Evolutionary conservation across 2,113 vertebrate genomes (phyloP), one percentile per base, ranked within the genome.

Genomic region (Cisticola juncidis): DNA sequence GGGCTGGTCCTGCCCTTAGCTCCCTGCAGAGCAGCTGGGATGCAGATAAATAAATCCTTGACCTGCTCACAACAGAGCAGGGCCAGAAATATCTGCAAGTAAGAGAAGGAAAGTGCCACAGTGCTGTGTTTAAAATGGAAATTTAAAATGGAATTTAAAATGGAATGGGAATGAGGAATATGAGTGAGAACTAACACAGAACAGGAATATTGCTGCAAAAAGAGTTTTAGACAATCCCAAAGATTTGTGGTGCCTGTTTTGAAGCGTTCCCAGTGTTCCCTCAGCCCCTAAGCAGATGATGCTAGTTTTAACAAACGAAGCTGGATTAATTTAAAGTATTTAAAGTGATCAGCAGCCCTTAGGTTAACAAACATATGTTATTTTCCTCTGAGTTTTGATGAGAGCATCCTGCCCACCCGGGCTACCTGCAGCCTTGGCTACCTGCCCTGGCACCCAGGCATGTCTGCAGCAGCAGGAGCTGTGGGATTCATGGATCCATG

Each of bases 301-400:
- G 93, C 91, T 94, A 95, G 96, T 97, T 98, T 97, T 97, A 95
- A 97, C 95, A 97, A 97, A 96, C 19, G 92, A 95, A 96, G 86
- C 92, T 96, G 96, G 97, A 97, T 97, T 97, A 95, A 97, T 92
- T 93, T 91, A 53, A 95, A 95, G 96, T 94, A 95, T 96, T 96
- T 96, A 93, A 96, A 95, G 95, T 90, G 96, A 85, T 94, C 82
- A 91, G 91, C 94, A 78, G 97, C 74, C 97, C 97, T 98, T 95
- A 96, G 96, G 97, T 97, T 97, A 92, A 94, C 86, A 97, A 98
- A 98, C 98, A 98, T 94, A 98, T 97, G 98, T 96, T 95, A 95
- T 97, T 96, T 98, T 96, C 96, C 90, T 97, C 97, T 89, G 93
- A 96, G 62, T 92, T 86, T 36, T 14, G 83, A 73, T 72, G 91